Evolutionary conservation across 2,113 vertebrate species (phyloP).

Genomic region (Cavia porcellus): DNA sequence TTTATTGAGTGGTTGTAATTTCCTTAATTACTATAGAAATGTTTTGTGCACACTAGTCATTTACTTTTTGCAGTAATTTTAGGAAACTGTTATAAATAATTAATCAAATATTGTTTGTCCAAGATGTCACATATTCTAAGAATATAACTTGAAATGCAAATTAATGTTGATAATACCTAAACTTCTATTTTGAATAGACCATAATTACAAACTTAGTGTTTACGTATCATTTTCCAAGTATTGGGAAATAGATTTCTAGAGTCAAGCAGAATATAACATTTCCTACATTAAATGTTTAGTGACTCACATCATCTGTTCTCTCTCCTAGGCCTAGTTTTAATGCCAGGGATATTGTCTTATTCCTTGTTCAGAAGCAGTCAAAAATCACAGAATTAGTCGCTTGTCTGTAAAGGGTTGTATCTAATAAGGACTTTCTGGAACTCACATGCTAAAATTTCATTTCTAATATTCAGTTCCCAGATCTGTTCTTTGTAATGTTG

Average conservation of each 20-base stretch:
- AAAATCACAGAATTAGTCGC: neutral
- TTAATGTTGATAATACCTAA: neutral
- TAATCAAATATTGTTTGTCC: neutral
- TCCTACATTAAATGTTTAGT: neutral
- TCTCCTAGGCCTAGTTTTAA: neutral
- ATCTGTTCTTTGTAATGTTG: neutral
- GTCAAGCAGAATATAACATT: neutral
- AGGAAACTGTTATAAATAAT: neutral
- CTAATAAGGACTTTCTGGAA: neutral
- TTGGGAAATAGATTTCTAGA: neutral
- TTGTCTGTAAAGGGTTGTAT: neutral
- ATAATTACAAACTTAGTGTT: neutral
- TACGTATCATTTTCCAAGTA: neutral
- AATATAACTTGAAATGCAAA: constrained; percentile 4
- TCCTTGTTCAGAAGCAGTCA: neutral
- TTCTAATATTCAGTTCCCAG: neutral
- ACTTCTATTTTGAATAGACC: neutral
- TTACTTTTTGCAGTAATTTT: neutral
- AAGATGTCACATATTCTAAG: neutral
- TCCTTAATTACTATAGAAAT: neutral
- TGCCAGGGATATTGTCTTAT: neutral
- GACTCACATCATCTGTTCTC: neutral
- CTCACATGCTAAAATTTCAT: neutral
- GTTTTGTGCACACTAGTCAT: neutral
- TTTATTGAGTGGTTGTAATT: constrained; percentile 1